These are phyloP conservation scores for Penelope pileata DNA, from an alignment of 2,113 vertebrate genomes.

Conservation along the genomic window DNA sequence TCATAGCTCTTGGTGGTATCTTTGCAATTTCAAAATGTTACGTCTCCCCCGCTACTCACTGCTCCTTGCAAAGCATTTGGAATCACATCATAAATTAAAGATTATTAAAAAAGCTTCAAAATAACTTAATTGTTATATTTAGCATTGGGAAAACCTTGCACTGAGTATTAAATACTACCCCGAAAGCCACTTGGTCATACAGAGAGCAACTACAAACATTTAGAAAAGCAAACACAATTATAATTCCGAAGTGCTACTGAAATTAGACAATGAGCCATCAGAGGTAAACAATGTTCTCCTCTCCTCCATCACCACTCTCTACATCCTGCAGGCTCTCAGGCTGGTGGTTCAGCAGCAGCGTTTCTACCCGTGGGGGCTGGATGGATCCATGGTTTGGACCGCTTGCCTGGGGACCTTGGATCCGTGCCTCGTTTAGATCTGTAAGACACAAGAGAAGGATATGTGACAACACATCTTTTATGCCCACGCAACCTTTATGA, in stretches of 20 bases:
- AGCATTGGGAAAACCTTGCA: not conserved
- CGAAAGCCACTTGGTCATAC: constrained; percentile 42
- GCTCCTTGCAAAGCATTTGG: constrained; percentile 10
- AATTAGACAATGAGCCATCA: constrained; percentile 66
- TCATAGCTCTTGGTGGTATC: not conserved
- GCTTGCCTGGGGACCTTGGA: not conserved
- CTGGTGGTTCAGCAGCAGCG: constrained; percentile 59
- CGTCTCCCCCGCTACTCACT: not conserved
- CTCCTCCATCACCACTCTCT: constrained; percentile 72
- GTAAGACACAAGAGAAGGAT: constrained; percentile 59
- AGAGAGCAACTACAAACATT: constrained; percentile 14
- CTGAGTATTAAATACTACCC: constrained; percentile 62
- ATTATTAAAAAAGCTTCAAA: constrained; percentile 46
- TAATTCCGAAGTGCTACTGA: constrained; percentile 55
- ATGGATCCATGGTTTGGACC: constrained; percentile 25
- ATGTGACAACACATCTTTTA: not conserved
- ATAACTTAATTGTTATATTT: constrained; percentile 76
- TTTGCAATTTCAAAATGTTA: not conserved
- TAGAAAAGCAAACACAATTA: constrained; percentile 21
- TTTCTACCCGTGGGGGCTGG: constrained; percentile 26
- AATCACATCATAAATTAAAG: constrained; percentile 64
- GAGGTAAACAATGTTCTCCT: constrained; percentile 94
- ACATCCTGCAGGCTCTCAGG: constrained; percentile 70
- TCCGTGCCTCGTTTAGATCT: constrained; percentile 74
- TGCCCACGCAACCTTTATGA: not conserved